Percentiles rank a stretch among this genome's conserved stretches.
Evolutionary conservation across 2,888 invertebrate genomes (phyloP).

Genomic region (Macaria notata): DNA sequence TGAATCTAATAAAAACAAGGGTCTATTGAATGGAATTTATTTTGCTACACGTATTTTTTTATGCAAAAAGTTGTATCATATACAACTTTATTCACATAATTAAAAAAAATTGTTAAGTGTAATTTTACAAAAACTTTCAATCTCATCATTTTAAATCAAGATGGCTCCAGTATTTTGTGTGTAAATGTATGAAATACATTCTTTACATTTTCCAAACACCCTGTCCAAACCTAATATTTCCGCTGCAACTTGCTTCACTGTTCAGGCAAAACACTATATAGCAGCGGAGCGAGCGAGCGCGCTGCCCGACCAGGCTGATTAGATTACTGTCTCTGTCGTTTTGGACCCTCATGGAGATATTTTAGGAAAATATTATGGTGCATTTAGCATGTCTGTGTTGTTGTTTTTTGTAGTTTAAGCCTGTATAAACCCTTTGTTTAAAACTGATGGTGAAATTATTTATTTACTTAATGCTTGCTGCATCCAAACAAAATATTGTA

Average conservation of each 20-base stretch:
- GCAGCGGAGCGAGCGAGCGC: conserved; percentile 53
- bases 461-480: not conserved
- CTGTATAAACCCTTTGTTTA: not conserved
- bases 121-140: no score
- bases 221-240: conserved; percentile 8
- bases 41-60: no score
- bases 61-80: no score
- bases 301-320: conserved; percentile 48
- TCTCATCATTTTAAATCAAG: no score
- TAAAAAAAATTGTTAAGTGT: no score
- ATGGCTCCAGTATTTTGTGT: no score
- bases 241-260: conserved; percentile 29
- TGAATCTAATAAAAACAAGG: no score
- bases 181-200: no score
- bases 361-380: conserved; percentile 14
- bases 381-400: not conserved
- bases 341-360: conserved; percentile 19
- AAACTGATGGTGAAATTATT: not conserved
- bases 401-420: no score
- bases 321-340: conserved; percentile 49
- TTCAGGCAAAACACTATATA: conserved; percentile 66
- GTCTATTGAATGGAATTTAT: no score
- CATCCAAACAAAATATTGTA: no score
- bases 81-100: no score
- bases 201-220: not conserved